A percentile compares a stretch with the other conserved stretches of the same genome.
These are phyloP conservation scores for Paracentrotus lividus DNA, from an alignment of 53 echinoderm and acorn worm species.

Conservation along the genomic window DNA sequence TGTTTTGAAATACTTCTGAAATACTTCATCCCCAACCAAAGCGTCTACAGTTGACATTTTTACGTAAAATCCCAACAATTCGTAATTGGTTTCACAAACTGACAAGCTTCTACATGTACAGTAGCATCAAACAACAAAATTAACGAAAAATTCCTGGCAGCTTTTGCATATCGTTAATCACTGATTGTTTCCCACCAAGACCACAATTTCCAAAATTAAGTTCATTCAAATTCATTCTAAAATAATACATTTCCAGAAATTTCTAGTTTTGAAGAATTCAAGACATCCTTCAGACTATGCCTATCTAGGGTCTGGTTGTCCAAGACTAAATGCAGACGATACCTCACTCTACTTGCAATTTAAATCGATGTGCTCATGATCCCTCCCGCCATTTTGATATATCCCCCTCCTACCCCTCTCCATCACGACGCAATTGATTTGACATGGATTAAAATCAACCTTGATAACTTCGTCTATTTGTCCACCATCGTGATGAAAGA, in stretches of 20 bases:
- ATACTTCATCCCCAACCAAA: too few species aligned
- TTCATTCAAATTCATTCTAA: too few species aligned
- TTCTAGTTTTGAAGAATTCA: neutral
- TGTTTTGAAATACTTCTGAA: too few species aligned
- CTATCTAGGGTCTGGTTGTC: neutral
- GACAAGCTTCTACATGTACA: too few species aligned
- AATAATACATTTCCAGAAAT: neutral
- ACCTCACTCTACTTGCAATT: neutral
- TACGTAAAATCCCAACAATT: too few species aligned
- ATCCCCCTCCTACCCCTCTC: slow-evolving; percentile 5
- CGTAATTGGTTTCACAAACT: too few species aligned
- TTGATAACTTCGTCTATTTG: slow-evolving; percentile 13
- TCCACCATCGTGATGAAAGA: neutral
- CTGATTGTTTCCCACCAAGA: too few species aligned
- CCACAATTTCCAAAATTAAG: too few species aligned
- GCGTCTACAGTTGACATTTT: too few species aligned
- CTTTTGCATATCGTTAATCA: too few species aligned
- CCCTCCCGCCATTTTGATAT: slow-evolving; percentile 43
- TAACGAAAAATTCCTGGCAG: too few species aligned
- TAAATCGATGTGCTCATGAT: slow-evolving; percentile 18
- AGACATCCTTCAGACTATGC: neutral
- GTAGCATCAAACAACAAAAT: too few species aligned
- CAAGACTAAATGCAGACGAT: neutral
- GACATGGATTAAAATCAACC: slow-evolving; percentile 26
- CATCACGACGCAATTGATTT: slow-evolving; percentile 3